These are phyloP conservation scores for Arvicanthis niloticus DNA, from an alignment of 2,113 vertebrate species.

Conservation along the genomic window DNA sequence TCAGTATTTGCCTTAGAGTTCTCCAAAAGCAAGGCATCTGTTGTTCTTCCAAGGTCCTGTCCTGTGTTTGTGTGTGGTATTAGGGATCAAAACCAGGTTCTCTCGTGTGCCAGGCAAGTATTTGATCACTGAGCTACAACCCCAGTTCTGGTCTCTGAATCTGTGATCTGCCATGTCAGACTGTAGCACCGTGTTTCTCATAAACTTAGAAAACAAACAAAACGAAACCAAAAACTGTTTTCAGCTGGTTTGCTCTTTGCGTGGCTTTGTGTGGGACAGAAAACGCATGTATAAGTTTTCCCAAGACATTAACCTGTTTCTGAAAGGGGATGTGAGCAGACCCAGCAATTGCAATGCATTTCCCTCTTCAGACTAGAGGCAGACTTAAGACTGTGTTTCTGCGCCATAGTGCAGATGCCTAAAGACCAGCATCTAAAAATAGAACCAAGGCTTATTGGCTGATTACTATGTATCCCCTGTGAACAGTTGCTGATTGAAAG, in stretches of 20 bases:
- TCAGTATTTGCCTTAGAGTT: neutral
- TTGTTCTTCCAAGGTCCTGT: neutral
- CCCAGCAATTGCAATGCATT: neutral
- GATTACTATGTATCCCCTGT: neutral
- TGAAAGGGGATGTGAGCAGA: conserved; percentile 9
- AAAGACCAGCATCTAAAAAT: conserved; percentile 15
- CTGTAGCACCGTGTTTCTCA: neutral
- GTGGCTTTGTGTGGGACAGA: conserved; percentile 32
- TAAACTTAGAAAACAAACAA: neutral
- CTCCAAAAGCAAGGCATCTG: neutral
- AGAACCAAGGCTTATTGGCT: conserved; percentile 33
- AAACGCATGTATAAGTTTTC: neutral
- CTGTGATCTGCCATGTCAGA: neutral
- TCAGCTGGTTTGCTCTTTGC: conserved; percentile 41
- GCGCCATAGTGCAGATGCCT: neutral
- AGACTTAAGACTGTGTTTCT: neutral
- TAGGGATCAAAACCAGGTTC: neutral
- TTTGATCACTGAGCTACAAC: neutral
- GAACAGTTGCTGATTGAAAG: neutral
- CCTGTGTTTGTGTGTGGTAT: neutral
- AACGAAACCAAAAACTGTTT: neutral
- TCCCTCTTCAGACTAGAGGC: neutral
- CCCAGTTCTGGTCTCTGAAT: neutral
- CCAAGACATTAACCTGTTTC: conserved; percentile 20
- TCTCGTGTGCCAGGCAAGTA: neutral